A percentile compares a stretch with the other conserved stretches of the same genome.
phyloP scores from a whole-genome alignment of 2,113 vertebrate species.

The Xyliphius kryptos region DNA sequence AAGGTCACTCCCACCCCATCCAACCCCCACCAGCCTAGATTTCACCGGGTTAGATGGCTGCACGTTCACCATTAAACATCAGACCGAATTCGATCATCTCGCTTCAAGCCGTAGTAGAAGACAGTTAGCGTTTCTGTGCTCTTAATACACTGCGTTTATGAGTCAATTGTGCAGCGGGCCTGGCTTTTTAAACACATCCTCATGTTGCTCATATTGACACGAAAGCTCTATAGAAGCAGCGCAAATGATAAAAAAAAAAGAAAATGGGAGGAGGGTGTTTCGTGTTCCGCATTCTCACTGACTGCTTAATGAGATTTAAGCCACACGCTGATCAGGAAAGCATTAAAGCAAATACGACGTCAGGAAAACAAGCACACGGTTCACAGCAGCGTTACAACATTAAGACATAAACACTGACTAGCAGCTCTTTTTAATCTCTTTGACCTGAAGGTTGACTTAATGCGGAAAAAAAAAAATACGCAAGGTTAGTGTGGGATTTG shows the following conservation, averaged over 20 bases:
- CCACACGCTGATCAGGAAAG: neutral
- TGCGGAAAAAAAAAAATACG: too few relatives aligned
- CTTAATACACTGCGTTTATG: constrained; percentile 27
- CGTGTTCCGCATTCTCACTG: constrained; percentile 1
- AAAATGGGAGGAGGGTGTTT: neutral
- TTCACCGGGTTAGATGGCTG: constrained; percentile 40
- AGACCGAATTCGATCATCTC: constrained; percentile 40
- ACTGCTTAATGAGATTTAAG: constrained; percentile 19
- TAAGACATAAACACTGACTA: too few relatives aligned
- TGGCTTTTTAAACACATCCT: constrained; percentile 17
- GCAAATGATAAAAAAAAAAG: neutral
- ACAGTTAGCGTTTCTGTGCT: neutral
- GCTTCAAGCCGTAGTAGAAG: constrained; percentile 20
- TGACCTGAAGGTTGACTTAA: too few relatives aligned
- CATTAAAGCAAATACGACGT: constrained; percentile 13
- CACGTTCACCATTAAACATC: constrained; percentile 49
- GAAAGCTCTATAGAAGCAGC: constrained; percentile 8
- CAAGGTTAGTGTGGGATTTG: too few relatives aligned
- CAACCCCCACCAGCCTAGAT: constrained; percentile 40
- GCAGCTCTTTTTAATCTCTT: too few relatives aligned
- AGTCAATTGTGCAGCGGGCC: constrained; percentile 10
- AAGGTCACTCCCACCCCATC: constrained; percentile 52
- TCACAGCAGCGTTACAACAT: neutral
- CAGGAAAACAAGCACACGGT: too few relatives aligned
- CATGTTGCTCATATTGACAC: constrained; percentile 4